These are phyloP conservation scores for Pantherophis guttatus DNA, from an alignment of 2,113 vertebrate genomes.

Conservation along the genomic window DNA sequence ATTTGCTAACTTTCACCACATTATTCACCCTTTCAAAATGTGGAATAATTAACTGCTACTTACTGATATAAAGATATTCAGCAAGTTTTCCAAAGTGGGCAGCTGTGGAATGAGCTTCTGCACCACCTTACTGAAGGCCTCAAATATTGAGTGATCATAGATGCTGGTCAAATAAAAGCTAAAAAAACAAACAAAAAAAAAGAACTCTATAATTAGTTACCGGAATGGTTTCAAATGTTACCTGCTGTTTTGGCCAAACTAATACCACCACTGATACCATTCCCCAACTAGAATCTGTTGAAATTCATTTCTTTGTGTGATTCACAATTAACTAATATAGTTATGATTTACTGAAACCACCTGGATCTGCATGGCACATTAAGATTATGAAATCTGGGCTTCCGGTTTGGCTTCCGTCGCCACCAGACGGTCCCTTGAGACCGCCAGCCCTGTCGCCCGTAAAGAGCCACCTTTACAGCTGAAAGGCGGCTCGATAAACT, in stretches of 20 bases:
- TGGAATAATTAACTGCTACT: conserved; percentile 58
- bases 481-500: too few species aligned
- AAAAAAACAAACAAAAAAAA: conserved; percentile 9
- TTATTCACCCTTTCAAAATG: too few species aligned
- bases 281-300: not conserved
- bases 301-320: not conserved
- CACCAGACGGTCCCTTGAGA: too few species aligned
- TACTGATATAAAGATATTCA: conserved; percentile 99
- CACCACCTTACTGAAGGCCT: conserved; percentile 99
- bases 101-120: conserved; percentile 99
- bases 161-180: conserved; percentile 99
- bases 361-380: not conserved
- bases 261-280: not conserved
- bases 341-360: not conserved
- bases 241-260: not conserved
- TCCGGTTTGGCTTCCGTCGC: too few species aligned
- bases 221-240: not conserved
- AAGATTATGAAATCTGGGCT: not conserved
- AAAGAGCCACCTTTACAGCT: too few species aligned
- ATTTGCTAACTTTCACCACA: not conserved
- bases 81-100: conserved; percentile 96
- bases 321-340: not conserved
- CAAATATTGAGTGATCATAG: conserved; percentile 99
- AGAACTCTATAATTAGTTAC: not conserved
- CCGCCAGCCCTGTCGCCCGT: too few species aligned